A percentile compares a stretch with the other conserved stretches of the same genome.
phyloP scores from a whole-genome alignment of 2,888 invertebrate genomes.

The Erebia aethiops region DNA sequence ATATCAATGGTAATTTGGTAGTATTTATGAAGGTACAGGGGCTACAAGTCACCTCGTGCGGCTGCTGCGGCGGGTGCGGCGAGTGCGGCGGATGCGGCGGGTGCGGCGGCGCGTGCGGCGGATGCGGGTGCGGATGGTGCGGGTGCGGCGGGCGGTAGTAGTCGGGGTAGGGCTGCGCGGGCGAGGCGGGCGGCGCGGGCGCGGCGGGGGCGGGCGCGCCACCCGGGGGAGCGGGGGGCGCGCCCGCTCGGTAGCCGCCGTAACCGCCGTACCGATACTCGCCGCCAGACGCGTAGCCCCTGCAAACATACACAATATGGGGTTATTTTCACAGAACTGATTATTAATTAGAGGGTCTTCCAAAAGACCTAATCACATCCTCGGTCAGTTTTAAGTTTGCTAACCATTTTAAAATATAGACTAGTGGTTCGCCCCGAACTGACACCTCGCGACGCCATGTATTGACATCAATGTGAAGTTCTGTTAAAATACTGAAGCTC shows the following conservation, averaged over 20 bases:
- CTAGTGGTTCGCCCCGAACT: too few relatives aligned
- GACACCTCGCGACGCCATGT: too few relatives aligned
- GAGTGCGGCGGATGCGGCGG: conserved; percentile 68
- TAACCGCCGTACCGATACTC: conserved; percentile 75
- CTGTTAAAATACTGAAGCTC: too few relatives aligned
- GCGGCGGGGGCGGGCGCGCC: conserved; percentile 55
- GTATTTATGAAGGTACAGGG: background rate
- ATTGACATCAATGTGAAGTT: too few relatives aligned
- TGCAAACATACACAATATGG: conserved; percentile 38
- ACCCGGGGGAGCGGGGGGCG: conserved; percentile 55
- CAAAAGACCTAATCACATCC: too few relatives aligned
- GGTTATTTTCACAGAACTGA: background rate
- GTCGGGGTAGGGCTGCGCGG: conserved; percentile 55
- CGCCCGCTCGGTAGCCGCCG: conserved; percentile 71
- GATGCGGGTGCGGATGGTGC: conserved; percentile 60
- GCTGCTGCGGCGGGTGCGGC: conserved; percentile 58
- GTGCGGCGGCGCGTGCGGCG: conserved; percentile 67
- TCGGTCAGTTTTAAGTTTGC: too few relatives aligned
- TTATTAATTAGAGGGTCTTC: too few relatives aligned
- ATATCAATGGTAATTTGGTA: background rate
- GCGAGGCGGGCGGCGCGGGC: conserved; percentile 55
- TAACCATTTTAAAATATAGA: too few relatives aligned
- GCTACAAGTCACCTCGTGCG: conserved; percentile 55
- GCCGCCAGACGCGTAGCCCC: conserved; percentile 63
- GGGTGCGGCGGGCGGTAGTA: conserved; percentile 50